Evolutionary conservation across 2,888 invertebrate species (phyloP).

Genomic region (Netelia melanura): DNA sequence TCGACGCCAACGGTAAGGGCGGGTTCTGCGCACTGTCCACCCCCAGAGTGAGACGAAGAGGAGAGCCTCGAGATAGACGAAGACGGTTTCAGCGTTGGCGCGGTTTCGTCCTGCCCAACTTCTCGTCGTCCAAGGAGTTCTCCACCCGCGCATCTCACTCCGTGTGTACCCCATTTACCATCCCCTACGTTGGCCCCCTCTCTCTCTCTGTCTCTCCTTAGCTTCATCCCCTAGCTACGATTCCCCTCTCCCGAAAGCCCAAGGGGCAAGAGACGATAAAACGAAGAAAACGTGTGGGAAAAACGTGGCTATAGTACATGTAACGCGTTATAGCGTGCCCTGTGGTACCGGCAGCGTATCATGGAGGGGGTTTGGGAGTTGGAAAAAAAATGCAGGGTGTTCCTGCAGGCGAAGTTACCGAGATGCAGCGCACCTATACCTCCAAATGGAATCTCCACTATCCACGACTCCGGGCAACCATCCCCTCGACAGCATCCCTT

Average conservation of each 20-base stretch:
- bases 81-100: slow-evolving; percentile 65
- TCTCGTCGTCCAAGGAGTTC: slow-evolving; percentile 53
- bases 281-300: slow-evolving; percentile 56
- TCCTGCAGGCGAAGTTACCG: slow-evolving; percentile 62
- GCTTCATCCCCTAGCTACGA: neutral
- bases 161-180: slow-evolving; percentile 52
- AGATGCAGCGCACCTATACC: slow-evolving; percentile 71
- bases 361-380: slow-evolving; percentile 6
- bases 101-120: slow-evolving; percentile 73
- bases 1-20: slow-evolving; percentile 82
- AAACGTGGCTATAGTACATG: slow-evolving; percentile 27
- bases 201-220: slow-evolving; percentile 9
- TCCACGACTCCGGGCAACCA: slow-evolving; percentile 29
- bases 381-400: slow-evolving; percentile 57
- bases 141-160: slow-evolving; percentile 65
- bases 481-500: slow-evolving; percentile 27
- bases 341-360: slow-evolving; percentile 15
- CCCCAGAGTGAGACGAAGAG: slow-evolving; percentile 72
- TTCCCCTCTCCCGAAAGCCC: neutral
- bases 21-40: slow-evolving; percentile 84
- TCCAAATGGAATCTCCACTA: slow-evolving; percentile 66
- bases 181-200: slow-evolving; percentile 19
- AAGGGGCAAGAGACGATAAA: slow-evolving; percentile 17
- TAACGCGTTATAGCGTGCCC: slow-evolving; percentile 12
- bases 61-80: slow-evolving; percentile 3